Conservation (phyloP, 1,140 invertebrate species). For the Bactericera cockerelli region DNA sequence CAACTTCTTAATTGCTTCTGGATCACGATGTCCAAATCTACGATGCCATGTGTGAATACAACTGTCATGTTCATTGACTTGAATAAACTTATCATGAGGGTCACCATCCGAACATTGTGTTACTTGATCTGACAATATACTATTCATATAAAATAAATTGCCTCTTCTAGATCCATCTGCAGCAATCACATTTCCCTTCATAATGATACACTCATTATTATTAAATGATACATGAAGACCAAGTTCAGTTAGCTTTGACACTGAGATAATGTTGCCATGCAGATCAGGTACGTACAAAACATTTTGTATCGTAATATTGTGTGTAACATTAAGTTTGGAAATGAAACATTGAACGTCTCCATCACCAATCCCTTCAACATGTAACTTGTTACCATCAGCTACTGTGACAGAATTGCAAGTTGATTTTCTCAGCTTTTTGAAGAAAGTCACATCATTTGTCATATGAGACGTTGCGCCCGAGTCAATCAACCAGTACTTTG, state of each 20-base stretch:
- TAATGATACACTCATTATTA: background rate
- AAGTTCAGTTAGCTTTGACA: background rate
- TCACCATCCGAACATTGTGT: background rate
- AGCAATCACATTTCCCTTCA: background rate
- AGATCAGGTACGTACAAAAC: constrained; percentile 7
- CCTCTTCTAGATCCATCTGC: background rate
- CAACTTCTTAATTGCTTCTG: constrained; percentile 17
- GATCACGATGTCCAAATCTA: constrained; percentile 20
- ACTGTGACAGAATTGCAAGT: background rate
- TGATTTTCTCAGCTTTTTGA: background rate
- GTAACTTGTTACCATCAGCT: background rate
- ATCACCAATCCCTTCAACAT: no score
- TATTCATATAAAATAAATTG: background rate
- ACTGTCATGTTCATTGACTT: background rate
- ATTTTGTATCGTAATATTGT: no score
- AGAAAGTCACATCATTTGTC: background rate
- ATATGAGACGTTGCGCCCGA: background rate
- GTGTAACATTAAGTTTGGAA: no score
- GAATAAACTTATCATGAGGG: background rate
- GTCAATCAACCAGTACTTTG: background rate
- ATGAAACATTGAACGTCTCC: no score
- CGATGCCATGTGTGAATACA: constrained; percentile 22
- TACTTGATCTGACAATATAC: background rate
- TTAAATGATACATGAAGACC: background rate
- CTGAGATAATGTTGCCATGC: background rate